Conservation (phyloP, 2,113 vertebrate genomes). For the Toxotes jaculatrix region DNA sequence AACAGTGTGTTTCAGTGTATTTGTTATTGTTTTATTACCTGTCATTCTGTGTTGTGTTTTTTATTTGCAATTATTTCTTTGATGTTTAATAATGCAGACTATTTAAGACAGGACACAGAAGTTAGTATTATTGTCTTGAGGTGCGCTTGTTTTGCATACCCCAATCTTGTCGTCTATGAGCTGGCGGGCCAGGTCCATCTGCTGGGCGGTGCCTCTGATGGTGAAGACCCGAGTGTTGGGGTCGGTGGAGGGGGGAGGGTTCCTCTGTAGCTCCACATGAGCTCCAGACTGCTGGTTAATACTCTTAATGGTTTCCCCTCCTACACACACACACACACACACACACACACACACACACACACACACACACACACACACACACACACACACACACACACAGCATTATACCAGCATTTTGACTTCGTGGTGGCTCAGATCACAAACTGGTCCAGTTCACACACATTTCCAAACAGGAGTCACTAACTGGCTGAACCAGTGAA, state of each 20-base stretch:
- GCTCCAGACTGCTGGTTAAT: constrained; percentile 98
- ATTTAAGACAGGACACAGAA: too few relatives aligned
- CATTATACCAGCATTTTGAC: too few relatives aligned
- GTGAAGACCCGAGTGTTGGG: constrained; percentile 94
- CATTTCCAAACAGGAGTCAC: too few relatives aligned
- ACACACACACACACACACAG: constrained; percentile 6
- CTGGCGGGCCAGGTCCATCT: constrained; percentile 95
- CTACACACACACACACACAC: constrained; percentile 73
- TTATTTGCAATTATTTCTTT: too few relatives aligned
- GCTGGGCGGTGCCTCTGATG: constrained; percentile 93
- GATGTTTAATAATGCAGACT: too few relatives aligned
- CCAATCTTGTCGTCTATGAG: constrained; percentile 99
- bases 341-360: constrained; percentile 11
- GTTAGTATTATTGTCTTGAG: background rate
- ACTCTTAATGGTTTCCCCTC: constrained; percentile 97
- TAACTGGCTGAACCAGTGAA: too few relatives aligned
- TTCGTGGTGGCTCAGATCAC: too few relatives aligned
- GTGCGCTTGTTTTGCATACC: constrained; percentile 76
- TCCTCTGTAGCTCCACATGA: constrained; percentile 98
- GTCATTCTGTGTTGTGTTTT: too few relatives aligned
- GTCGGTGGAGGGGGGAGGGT: constrained; percentile 95
- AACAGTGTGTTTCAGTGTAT: too few relatives aligned
- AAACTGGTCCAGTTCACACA: too few relatives aligned
- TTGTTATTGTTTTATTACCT: too few relatives aligned
- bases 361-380: constrained; percentile 16